These are phyloP conservation scores for Pitangus sulphuratus DNA, from an alignment of 2,797 vertebrate species.

Conservation along the genomic window DNA sequence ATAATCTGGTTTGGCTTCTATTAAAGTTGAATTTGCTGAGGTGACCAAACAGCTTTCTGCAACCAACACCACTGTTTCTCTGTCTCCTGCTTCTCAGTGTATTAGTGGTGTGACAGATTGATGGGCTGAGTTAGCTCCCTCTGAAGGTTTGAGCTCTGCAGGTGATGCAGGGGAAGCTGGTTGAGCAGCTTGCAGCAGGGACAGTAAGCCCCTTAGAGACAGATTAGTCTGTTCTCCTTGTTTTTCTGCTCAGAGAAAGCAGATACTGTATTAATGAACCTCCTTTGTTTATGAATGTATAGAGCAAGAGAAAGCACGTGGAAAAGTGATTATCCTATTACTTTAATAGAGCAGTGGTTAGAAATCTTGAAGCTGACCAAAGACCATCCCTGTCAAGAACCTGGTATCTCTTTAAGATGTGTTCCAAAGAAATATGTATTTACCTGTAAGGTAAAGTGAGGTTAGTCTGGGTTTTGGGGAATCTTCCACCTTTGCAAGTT, in stretches of 20 bases:
- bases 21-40: neutral
- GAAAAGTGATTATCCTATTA: neutral
- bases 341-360: neutral
- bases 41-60: neutral
- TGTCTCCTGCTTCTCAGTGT: neutral
- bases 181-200: neutral
- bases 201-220: conserved; percentile 14
- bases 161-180: neutral
- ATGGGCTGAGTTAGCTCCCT: neutral
- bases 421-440: neutral
- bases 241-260: neutral
- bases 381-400: neutral
- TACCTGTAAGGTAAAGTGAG: neutral
- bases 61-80: neutral
- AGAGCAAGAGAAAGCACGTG: neutral
- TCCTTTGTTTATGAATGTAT: neutral
- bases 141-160: neutral
- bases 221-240: neutral
- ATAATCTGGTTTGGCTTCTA: neutral
- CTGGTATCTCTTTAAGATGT: neutral
- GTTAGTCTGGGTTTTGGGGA: neutral
- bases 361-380: neutral
- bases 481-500: neutral
- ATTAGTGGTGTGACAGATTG: neutral
- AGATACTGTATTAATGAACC: neutral